Evolutionary conservation across 2,113 vertebrate species (phyloP), one percentile per base, ranked within the genome.

Genomic region (Dendrocopos noguchii): DNA sequence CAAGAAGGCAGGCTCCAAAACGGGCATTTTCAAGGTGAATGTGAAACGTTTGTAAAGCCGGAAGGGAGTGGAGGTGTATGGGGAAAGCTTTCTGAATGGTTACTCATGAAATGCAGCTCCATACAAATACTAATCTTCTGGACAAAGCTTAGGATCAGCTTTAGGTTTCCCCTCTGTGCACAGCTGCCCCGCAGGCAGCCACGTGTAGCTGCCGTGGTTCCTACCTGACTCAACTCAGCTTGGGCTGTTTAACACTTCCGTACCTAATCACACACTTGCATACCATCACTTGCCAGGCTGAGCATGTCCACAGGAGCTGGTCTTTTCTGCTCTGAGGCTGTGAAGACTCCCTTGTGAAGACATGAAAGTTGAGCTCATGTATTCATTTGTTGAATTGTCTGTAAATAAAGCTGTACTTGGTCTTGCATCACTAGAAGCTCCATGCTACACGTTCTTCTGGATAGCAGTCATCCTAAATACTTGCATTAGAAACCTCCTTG

Each of bases 341-440:
- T 84, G 78, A 81, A 79, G 80, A 33, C 24, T 75, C 53, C 80
- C 47, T 60, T 31, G 52, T 84, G 86, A 88, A 91, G 94, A 82
- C 77, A 56, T 39, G 63, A 46, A 63, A 79, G 55, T 92, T 84
- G 80, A 76, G 71, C 59, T 90, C 56, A 64, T 92, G 91, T 91
- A 70, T 91, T 64, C 15, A 47, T n/a, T 76, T 81, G 63, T 79
- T 81, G 66, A 79, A 73, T 63, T 88, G 65, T 92, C 36, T 95
- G 88, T 96, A 96, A 96, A 95, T 96, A 96, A 96, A 96, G 78
- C 86, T 90, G 56, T 80, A 19, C 80, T 89, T 94, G 87, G 31
- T 76, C 56, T 81, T 1, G 0, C 33, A 65, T 64, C 44, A 19
- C 34, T 47, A 80, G 72, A 57, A 71, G 39, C 88, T 16, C 31